A percentile compares a stretch with the other conserved stretches of the same genome.
Conservation (phyloP, 2,888 invertebrate species). For the Drosophila aldrichi region DNA sequence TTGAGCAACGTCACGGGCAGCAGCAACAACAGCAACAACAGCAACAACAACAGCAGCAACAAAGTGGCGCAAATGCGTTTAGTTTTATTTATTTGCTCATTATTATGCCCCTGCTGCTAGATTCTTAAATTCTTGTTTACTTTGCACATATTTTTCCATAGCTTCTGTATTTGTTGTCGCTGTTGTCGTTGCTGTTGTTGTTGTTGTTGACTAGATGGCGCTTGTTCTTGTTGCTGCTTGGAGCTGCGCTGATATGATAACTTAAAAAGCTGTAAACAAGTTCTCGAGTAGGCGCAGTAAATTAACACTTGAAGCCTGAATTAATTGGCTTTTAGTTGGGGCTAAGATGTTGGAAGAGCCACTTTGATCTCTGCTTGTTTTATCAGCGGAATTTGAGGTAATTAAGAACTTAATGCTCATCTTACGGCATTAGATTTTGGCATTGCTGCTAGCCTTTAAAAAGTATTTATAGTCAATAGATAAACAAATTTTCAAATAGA, state of each 20-base stretch:
- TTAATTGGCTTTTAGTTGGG: slow-evolving; percentile 20
- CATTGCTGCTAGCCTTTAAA: neutral
- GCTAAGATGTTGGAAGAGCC: neutral
- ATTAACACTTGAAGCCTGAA: slow-evolving; percentile 50
- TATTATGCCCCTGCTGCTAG: slow-evolving; percentile 72
- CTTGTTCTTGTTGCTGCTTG: slow-evolving; percentile 28
- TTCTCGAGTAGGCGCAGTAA: slow-evolving; percentile 63
- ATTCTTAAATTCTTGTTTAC: slow-evolving; percentile 72
- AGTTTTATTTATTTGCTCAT: slow-evolving; percentile 79
- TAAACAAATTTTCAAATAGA: neutral
- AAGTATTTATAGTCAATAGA: neutral
- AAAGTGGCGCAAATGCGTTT: slow-evolving; percentile 80
- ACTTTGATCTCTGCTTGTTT: neutral
- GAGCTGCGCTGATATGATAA: slow-evolving; percentile 71
- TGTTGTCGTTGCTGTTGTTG: slow-evolving; percentile 30
- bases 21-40: slow-evolving; percentile 30
- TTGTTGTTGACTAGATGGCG: slow-evolving; percentile 5
- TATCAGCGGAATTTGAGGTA: neutral
- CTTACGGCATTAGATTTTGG: neutral
- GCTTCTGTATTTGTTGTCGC: slow-evolving; percentile 44
- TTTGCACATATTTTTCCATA: slow-evolving; percentile 67
- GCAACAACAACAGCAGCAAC: slow-evolving; percentile 44
- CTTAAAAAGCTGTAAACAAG: slow-evolving; percentile 71
- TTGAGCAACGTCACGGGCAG: slow-evolving; percentile 82
- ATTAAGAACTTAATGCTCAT: neutral